A percentile compares a stretch with the other conserved stretches of the same genome.
Evolutionary conservation across 2,888 invertebrate genomes (phyloP).

Genomic region (Deroplatys truncata): DNA sequence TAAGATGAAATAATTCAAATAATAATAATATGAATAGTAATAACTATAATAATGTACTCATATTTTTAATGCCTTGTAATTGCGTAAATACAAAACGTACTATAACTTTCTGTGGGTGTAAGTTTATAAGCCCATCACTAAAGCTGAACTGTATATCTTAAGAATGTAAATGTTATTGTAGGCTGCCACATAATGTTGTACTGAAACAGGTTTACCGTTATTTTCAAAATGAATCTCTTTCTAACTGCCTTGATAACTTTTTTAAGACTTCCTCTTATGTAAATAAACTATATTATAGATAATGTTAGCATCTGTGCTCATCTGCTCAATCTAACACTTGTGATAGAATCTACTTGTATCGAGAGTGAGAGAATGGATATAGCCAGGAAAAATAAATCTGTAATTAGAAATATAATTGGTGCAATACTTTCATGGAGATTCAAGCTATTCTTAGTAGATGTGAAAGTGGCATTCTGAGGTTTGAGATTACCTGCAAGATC

Average conservation of each 20-base stretch:
- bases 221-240: conserved; percentile 20
- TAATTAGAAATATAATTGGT: neutral
- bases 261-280: conserved; percentile 17
- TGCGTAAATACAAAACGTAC: conserved; percentile 1
- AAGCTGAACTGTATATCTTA: neutral
- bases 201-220: conserved; percentile 2
- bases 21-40: neutral
- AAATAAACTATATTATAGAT: neutral
- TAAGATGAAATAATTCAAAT: neutral
- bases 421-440: neutral
- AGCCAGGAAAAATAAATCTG: neutral
- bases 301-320: conserved; percentile 13
- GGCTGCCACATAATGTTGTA: conserved; percentile 1
- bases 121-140: neutral
- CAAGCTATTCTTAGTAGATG: neutral
- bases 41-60: conserved; percentile 2
- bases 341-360: conserved; percentile 18
- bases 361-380: neutral
- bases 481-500: neutral
- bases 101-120: conserved; percentile 5
- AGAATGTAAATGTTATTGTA: conserved; percentile 7
- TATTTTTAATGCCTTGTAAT: conserved; percentile 25
- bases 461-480: neutral
- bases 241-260: conserved; percentile 25
- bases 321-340: conserved; percentile 25